Evolutionary conservation across 2,888 invertebrate species (phyloP).

Genomic region (Scaeva pyrastri): DNA sequence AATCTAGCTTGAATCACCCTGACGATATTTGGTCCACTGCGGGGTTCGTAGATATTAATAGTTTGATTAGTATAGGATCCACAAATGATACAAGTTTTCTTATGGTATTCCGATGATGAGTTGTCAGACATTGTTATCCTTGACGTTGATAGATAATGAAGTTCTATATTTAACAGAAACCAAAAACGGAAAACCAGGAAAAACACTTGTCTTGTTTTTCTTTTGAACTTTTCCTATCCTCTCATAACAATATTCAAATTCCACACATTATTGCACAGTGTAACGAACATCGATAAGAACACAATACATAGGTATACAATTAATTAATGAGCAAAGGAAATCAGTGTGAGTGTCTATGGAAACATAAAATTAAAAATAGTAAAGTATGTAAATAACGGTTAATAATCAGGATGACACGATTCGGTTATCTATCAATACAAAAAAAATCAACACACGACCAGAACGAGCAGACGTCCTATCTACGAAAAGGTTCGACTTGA

Average conservation of each 20-base stretch:
- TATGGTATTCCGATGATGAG: conserved; percentile 81
- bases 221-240: not conserved
- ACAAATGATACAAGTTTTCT: conserved; percentile 84
- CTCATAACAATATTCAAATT: not conserved
- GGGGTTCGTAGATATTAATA: conserved; percentile 83
- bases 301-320: conserved; percentile 2
- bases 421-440: not conserved
- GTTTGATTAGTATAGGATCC: conserved; percentile 83
- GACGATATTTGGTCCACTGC: conserved; percentile 83
- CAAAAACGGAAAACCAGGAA: too few relatives aligned
- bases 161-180: conserved; percentile 9
- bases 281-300: conserved; percentile 23
- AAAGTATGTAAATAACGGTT: conserved; percentile 46
- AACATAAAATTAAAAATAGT: conserved; percentile 5
- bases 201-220: conserved; percentile 26
- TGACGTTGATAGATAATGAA: conserved; percentile 1
- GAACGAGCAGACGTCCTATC: conserved; percentile 44
- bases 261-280: conserved; percentile 11
- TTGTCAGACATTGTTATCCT: conserved; percentile 78
- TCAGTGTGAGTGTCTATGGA: conserved; percentile 35
- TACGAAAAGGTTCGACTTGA: conserved; percentile 51
- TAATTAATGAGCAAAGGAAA: conserved; percentile 6
- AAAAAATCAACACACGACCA: conserved; percentile 30
- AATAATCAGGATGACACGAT: conserved; percentile 37
- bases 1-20: conserved; percentile 84